A percentile compares a stretch with the other conserved stretches of the same genome.
These are phyloP conservation scores for Leucophenga maculata DNA, from an alignment of 2,888 invertebrate species.

Conservation along the genomic window DNA sequence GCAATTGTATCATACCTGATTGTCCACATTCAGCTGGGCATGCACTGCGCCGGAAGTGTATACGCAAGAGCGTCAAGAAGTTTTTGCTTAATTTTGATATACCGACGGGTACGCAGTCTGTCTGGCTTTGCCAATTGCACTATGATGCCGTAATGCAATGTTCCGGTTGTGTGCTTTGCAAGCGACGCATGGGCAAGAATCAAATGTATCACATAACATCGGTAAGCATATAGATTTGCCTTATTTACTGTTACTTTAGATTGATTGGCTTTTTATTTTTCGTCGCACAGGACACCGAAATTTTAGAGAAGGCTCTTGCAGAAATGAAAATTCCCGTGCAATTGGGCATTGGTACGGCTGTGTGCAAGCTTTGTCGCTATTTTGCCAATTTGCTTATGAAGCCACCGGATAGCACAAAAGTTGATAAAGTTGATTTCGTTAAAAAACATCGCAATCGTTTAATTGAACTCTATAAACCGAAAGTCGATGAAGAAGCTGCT, in stretches of 20 bases:
- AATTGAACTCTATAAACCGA: constrained; percentile 39
- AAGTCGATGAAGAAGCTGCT: constrained; percentile 63
- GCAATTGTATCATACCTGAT: constrained; percentile 78
- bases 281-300: constrained; percentile 73
- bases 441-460: constrained; percentile 78
- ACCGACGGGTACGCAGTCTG: constrained; percentile 73
- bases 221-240: constrained; percentile 56
- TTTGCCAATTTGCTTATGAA: constrained; percentile 83
- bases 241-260: constrained; percentile 30
- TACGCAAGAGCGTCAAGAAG: constrained; percentile 80
- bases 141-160: constrained; percentile 81
- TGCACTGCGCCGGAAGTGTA: constrained; percentile 82
- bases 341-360: constrained; percentile 79
- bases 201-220: constrained; percentile 82
- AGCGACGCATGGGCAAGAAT: constrained; percentile 82
- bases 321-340: constrained; percentile 80
- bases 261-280: neutral
- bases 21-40: constrained; percentile 77
- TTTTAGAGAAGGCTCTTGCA: constrained; percentile 75
- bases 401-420: constrained; percentile 74
- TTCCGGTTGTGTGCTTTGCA: constrained; percentile 84
- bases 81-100: constrained; percentile 78
- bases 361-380: constrained; percentile 87
- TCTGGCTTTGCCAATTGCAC: constrained; percentile 81
- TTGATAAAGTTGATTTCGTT: constrained; percentile 71